Evolutionary conservation across 2,797 vertebrate species (phyloP).

Genomic region (Sebastiscus tertius): DNA sequence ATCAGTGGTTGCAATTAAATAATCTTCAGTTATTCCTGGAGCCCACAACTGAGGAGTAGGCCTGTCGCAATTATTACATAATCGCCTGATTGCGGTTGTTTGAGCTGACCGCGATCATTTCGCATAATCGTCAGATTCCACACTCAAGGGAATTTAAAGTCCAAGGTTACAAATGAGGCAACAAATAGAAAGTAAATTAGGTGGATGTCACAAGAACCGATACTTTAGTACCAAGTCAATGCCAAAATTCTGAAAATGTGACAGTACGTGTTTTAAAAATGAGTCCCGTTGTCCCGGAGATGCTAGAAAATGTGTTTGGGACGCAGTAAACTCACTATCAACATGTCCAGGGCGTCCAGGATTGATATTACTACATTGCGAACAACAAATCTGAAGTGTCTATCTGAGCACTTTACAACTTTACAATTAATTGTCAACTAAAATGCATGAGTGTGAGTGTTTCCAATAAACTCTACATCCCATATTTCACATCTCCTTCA

Average conservation of each 20-base stretch:
- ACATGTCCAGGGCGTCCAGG: too few relatives aligned
- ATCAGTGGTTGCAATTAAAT: slow-evolving; percentile 36
- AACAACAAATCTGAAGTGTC: too few relatives aligned
- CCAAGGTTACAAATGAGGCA: neutral
- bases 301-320: too few relatives aligned
- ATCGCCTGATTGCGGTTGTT: neutral
- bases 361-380: too few relatives aligned
- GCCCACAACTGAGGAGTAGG: slow-evolving; percentile 14
- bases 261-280: too few relatives aligned
- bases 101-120: neutral
- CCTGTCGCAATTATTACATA: neutral
- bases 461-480: slow-evolving; percentile 21
- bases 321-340: too few relatives aligned
- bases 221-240: too few relatives aligned
- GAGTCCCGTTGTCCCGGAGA: too few relatives aligned
- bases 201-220: too few relatives aligned
- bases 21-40: slow-evolving; percentile 24
- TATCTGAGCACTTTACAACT: too few relatives aligned
- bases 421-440: too few relatives aligned
- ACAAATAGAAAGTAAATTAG: neutral
- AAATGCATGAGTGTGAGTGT: neutral
- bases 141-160: neutral
- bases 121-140: neutral
- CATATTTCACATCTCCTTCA: slow-evolving; percentile 2
- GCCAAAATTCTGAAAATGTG: too few relatives aligned